Evolutionary conservation across 1,140 invertebrate genomes (phyloP).

Genomic region (Cardiocondyla obscurior): DNA sequence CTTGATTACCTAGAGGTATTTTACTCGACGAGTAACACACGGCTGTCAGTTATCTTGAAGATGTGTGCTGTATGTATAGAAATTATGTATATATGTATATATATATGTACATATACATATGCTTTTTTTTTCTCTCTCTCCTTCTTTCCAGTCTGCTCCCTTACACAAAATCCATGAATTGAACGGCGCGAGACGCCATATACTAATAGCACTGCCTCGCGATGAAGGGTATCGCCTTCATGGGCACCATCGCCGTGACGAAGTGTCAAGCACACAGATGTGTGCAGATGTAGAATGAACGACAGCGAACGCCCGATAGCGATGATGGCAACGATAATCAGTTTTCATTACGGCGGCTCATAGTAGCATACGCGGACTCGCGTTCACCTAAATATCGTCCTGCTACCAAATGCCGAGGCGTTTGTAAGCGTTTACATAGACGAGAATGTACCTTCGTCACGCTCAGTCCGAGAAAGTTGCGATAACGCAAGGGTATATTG

Average conservation of each 20-base stretch:
- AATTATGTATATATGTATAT: not conserved
- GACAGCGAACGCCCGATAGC: not conserved
- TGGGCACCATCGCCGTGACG: not conserved
- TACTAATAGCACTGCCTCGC: conserved; percentile 9
- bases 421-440: not conserved
- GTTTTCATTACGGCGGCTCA: conserved; percentile 67
- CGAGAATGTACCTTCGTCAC: not conserved
- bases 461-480: not conserved
- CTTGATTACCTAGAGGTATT: not conserved
- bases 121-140: no score
- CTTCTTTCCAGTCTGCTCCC: not conserved
- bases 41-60: no score
- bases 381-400: no score
- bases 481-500: not conserved
- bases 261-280: not conserved
- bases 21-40: not conserved
- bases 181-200: not conserved
- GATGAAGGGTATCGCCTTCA: conserved; percentile 20
- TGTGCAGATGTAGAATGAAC: conserved; percentile 45
- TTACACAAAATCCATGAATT: conserved; percentile 2
- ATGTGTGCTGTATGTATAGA: not conserved
- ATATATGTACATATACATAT: not conserved
- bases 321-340: conserved; percentile 52
- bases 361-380: not conserved
- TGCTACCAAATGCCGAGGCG: not conserved